These are phyloP conservation scores for Bucorvus abyssinicus DNA, from an alignment of 2,797 vertebrate genomes.

Conservation along the genomic window DNA sequence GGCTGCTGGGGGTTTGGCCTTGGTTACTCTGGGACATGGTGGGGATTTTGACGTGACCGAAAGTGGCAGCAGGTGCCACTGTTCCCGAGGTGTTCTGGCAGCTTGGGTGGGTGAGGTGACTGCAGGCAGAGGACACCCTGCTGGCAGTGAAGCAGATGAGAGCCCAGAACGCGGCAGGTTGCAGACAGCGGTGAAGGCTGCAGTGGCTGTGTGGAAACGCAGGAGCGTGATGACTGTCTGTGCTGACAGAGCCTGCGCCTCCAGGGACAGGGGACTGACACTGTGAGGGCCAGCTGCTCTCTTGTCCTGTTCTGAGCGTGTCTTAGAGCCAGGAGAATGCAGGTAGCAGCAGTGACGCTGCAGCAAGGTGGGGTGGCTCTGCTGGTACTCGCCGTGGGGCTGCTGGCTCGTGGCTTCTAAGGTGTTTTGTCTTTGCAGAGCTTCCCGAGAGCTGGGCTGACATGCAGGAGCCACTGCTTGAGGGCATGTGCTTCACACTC, in stretches of 20 bases:
- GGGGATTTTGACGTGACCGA: neutral
- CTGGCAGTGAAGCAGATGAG: neutral
- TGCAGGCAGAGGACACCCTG: neutral
- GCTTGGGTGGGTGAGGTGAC: neutral
- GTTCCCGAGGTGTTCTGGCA: neutral
- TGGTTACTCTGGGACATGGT: neutral
- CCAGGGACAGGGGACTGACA: neutral
- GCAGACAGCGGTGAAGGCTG: neutral
- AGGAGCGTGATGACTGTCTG: neutral
- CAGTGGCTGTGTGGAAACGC: neutral
- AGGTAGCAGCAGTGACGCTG: neutral
- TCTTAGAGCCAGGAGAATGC: neutral
- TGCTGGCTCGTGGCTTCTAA: neutral
- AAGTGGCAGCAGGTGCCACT: neutral
- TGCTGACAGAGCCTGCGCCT: neutral
- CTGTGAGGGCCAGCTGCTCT: neutral
- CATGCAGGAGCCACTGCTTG: conserved; percentile 87
- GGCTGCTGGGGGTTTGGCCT: neutral
- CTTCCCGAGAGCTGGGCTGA: conserved; percentile 90
- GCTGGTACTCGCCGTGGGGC: neutral
- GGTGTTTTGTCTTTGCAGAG: conserved; percentile 66
- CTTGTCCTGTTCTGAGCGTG: neutral
- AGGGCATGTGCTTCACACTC: conserved; percentile 89
- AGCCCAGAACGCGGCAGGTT: neutral
- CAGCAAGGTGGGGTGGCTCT: neutral